These are phyloP conservation scores for Montipora efflorescens DNA, from an alignment of 64 coral and sea anemone species.

Conservation along the genomic window DNA sequence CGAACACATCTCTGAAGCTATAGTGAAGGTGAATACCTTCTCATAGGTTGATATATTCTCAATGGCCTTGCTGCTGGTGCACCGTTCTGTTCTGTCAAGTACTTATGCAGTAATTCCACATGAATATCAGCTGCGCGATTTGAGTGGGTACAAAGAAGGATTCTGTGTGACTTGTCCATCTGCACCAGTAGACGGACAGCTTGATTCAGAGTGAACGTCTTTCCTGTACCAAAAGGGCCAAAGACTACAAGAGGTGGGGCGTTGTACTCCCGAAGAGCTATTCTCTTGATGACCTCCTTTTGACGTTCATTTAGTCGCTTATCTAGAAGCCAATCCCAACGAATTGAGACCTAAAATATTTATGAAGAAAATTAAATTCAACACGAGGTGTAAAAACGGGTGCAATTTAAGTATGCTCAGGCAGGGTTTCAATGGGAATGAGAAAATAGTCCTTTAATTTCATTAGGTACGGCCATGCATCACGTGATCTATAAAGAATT, in stretches of 20 bases:
- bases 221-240: slow-evolving; percentile 96
- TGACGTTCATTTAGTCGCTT: slow-evolving; percentile 69
- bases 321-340: slow-evolving; percentile 81
- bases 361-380: too few species aligned
- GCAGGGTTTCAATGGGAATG: too few species aligned
- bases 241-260: slow-evolving; percentile 88
- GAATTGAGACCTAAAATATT: slow-evolving; percentile 22
- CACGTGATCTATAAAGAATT: too few species aligned
- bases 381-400: too few species aligned
- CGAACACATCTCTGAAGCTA: too few species aligned
- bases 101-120: slow-evolving; percentile 61
- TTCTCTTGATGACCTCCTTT: slow-evolving; percentile 61
- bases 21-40: neutral
- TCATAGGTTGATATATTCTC: slow-evolving; percentile 70
- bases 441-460: too few species aligned
- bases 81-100: slow-evolving; percentile 55
- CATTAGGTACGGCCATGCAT: too few species aligned
- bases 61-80: slow-evolving; percentile 53
- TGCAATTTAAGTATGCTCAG: too few species aligned
- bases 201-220: slow-evolving; percentile 85
- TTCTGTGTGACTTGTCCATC: slow-evolving; percentile 45
- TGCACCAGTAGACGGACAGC: slow-evolving; percentile 78
- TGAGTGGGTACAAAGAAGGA: slow-evolving; percentile 84
- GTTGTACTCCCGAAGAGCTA: slow-evolving; percentile 20
- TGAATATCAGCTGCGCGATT: slow-evolving; percentile 94